These are phyloP conservation scores for Neosilurus hyrtlii DNA, from an alignment of 2,797 vertebrate species.

Conservation along the genomic window DNA sequence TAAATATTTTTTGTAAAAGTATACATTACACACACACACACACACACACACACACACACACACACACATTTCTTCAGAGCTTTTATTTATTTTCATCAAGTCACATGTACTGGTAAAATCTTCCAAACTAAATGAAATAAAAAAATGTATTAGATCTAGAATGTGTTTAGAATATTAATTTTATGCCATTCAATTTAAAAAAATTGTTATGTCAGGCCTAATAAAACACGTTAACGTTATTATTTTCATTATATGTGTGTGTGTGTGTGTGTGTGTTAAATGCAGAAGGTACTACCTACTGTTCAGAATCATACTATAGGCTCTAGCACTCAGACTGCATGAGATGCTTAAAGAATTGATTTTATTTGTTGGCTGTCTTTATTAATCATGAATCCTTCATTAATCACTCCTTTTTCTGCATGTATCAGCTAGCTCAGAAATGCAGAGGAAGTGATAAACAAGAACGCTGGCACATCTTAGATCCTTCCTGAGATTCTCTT, in stretches of 20 bases:
- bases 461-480: not conserved
- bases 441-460: slow-evolving; percentile 42
- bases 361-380: slow-evolving; percentile 16
- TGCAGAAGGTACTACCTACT: not conserved
- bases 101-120: not conserved
- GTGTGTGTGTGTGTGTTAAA: not conserved
- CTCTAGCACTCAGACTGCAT: not conserved
- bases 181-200: too few species aligned
- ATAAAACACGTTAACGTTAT: not conserved
- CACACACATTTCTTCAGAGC: not conserved
- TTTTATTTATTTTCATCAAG: not conserved
- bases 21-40: too few species aligned
- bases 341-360: not conserved
- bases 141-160: too few species aligned
- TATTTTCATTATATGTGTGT: not conserved
- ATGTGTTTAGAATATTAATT: too few species aligned
- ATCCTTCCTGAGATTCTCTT: slow-evolving; percentile 47
- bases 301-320: not conserved
- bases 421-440: slow-evolving; percentile 56
- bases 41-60: too few species aligned
- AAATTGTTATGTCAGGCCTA: not conserved
- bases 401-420: slow-evolving; percentile 33
- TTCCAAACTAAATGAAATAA: too few species aligned
- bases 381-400: too few species aligned
- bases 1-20: too few species aligned